phyloP scores from a whole-genome alignment of 2,797 vertebrate species.

The Fundulus diaphanus region DNA sequence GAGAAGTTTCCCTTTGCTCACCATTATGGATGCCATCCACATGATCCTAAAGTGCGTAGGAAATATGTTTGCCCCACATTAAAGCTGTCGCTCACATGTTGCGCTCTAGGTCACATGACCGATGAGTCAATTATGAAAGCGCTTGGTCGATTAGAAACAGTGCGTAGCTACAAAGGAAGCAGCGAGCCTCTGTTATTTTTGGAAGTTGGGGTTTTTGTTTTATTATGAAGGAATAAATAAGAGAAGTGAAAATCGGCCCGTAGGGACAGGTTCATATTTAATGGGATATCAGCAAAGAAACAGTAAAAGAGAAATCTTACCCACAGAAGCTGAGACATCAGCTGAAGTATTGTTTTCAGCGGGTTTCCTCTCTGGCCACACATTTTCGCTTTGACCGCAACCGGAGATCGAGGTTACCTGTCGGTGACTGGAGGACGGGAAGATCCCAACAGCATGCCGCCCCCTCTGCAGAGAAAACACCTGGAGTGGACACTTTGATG shows the following conservation, averaged over 20 bases:
- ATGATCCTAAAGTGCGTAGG: not conserved
- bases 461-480: not conserved
- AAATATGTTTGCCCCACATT: not conserved
- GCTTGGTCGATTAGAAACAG: no score
- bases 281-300: not conserved
- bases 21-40: not conserved
- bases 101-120: not conserved
- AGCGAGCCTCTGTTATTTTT: not conserved
- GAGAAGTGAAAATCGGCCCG: not conserved
- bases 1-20: not conserved
- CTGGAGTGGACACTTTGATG: not conserved
- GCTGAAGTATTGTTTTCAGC: slow-evolving; percentile 18
- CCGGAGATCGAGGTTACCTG: not conserved
- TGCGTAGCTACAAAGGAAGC: not conserved
- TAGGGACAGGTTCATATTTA: not conserved
- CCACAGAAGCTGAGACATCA: slow-evolving; percentile 43
- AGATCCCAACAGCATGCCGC: not conserved
- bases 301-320: slow-evolving; percentile 25
- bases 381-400: slow-evolving; percentile 21
- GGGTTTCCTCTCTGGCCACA: slow-evolving; percentile 7
- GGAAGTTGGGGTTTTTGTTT: not conserved
- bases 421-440: not conserved
- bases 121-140: not conserved
- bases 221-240: not conserved
- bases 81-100: not conserved